Conservation (phyloP, 92 coral and sea anemone genomes). For the Pocillopora meandrina region DNA sequence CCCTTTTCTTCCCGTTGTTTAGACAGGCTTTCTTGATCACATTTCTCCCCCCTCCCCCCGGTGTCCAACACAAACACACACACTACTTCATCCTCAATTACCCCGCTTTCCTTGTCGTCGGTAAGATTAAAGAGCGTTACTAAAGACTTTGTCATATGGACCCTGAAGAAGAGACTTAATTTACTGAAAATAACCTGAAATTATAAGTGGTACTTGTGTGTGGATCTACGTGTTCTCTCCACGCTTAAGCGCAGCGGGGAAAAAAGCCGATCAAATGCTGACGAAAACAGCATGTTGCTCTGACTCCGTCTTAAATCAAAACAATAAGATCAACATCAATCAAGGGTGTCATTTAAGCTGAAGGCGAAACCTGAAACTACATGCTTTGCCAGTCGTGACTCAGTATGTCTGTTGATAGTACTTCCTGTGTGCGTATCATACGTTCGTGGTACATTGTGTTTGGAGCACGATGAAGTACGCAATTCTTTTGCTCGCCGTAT, state of each 20-base stretch:
- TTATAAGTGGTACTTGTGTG: too few species aligned
- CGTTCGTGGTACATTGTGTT: background rate
- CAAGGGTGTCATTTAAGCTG: background rate
- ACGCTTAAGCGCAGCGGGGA: background rate
- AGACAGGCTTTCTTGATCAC: too few species aligned
- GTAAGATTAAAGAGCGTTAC: too few species aligned
- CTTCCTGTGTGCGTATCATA: conserved; percentile 10
- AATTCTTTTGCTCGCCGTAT: conserved; percentile 3
- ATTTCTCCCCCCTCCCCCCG: too few species aligned
- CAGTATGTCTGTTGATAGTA: background rate
- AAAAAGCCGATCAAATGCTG: background rate
- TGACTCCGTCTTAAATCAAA: background rate
- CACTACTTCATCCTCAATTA: too few species aligned
- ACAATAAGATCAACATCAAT: background rate
- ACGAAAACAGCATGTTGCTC: background rate
- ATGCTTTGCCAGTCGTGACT: conserved; percentile 18
- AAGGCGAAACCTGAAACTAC: background rate
- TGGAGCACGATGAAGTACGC: conserved; percentile 20
- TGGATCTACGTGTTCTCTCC: too few species aligned
- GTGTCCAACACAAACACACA: too few species aligned
- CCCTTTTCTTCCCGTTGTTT: too few species aligned
- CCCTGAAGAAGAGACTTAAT: too few species aligned
- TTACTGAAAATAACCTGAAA: too few species aligned
- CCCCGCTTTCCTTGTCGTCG: too few species aligned
- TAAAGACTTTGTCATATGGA: too few species aligned